Evolutionary conservation across 2,113 vertebrate genomes (phyloP), one percentile per base, ranked within the genome.

Genomic region (Dromas ardeola): DNA sequence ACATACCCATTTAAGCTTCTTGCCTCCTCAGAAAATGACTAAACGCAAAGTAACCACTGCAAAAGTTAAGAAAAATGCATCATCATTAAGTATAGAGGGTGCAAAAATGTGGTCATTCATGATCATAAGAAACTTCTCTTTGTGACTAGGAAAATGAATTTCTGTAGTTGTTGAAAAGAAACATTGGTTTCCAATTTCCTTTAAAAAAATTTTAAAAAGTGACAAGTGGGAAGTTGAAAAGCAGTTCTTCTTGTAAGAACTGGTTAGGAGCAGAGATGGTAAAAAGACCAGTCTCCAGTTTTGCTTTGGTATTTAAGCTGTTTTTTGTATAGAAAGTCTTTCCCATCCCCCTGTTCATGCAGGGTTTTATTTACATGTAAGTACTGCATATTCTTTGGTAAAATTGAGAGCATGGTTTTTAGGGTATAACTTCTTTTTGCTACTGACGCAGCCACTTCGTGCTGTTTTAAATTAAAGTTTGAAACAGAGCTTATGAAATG

Each of bases 1-100:
- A 93, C 55, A 29, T 47, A 59, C 84, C 86, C 34, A 42, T 73
- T 95, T 95, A 76, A 90, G 81, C 26, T 91, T 71, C 36, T 82
- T 97, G 53, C 49, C 69, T 93, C 21, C 36, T 90, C 36, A 53
- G 66, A 96, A 95, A 88, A 90, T 42, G 8, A 77, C 52, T 94
- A 73, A 92, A 93, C 83, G 55, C 62, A 72, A 93, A 29, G 53
- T 49, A 87, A 74, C 18, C 5, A 15, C 45, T 83, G 63, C 5
- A 6, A 42, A 93, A 86, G 45, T 78, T 58, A 80, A 73, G 79
- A 58, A 70, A 78, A 86, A 74, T 17, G 10, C 55, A 70, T 61
- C 19, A 15, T 71, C 13, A 3, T 77, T 59, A 58, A 20, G 21
- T 80, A 10, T 70, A 88, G 89, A 74, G 50, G 9, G 23, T 63